Evolutionary conservation across 1,140 invertebrate genomes (phyloP).

Genomic region (Manduca sexta): DNA sequence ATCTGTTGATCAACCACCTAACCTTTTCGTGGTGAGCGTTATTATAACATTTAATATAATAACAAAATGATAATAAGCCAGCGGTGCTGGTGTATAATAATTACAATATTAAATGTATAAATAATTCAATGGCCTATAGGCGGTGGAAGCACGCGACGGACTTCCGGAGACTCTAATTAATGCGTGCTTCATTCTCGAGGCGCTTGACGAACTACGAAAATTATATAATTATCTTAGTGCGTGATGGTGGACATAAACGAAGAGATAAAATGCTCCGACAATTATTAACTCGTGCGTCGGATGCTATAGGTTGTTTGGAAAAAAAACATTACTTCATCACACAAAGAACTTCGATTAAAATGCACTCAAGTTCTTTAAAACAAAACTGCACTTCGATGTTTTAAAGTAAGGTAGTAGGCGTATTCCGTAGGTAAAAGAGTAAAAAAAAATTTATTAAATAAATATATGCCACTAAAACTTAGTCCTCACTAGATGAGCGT

Average conservation of each 20-base stretch:
- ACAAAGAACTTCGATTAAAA: too few species aligned
- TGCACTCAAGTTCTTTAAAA: too few species aligned
- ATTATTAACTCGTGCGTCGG: too few species aligned
- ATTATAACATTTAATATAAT: constrained; percentile 67
- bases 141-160: constrained; percentile 56
- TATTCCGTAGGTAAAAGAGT: too few species aligned
- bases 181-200: constrained; percentile 34
- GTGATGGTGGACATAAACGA: constrained; percentile 11
- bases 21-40: constrained; percentile 54
- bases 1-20: constrained; percentile 51
- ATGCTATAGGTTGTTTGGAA: too few species aligned
- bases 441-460: too few species aligned
- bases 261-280: constrained; percentile 5
- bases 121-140: constrained; percentile 66
- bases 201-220: constrained; percentile 47
- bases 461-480: too few species aligned
- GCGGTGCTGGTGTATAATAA: constrained; percentile 51
- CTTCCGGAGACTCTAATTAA: constrained; percentile 62
- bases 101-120: constrained; percentile 69
- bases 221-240: constrained; percentile 17
- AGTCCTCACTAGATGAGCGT: too few species aligned
- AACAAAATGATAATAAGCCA: constrained; percentile 63
- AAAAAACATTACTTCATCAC: too few species aligned
- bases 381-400: too few species aligned
- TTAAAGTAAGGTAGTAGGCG: too few species aligned